Percentiles rank a stretch among this genome's conserved stretches.
Conservation (phyloP, 2,797 vertebrate genomes). For the Centroberyx gerrardi region DNA sequence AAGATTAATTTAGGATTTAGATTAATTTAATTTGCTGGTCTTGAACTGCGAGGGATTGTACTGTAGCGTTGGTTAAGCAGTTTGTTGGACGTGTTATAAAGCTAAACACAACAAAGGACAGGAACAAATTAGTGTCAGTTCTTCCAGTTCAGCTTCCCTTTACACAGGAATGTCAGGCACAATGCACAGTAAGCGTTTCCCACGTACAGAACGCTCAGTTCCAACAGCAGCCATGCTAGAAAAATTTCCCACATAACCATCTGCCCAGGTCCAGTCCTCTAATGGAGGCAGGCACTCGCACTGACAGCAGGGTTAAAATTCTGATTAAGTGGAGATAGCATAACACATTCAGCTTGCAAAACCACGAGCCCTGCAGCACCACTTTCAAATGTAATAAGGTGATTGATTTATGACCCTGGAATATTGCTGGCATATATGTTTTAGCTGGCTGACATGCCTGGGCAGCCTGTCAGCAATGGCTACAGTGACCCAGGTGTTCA, state of each 20-base stretch:
- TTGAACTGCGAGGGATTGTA: background rate
- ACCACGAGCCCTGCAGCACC: slow-evolving; percentile 50
- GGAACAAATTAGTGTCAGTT: slow-evolving; percentile 22
- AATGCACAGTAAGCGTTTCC: slow-evolving; percentile 41
- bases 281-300: slow-evolving; percentile 52
- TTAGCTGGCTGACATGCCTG: slow-evolving; percentile 54
- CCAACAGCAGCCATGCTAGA: background rate
- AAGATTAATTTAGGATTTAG: slow-evolving; percentile 1
- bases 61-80: background rate
- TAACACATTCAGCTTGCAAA: slow-evolving; percentile 63
- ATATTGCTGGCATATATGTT: slow-evolving; percentile 71
- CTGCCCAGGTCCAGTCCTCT: slow-evolving; percentile 51
- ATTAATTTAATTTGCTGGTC: background rate
- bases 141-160: slow-evolving; percentile 21
- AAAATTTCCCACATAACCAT: slow-evolving; percentile 16
- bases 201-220: slow-evolving; percentile 41
- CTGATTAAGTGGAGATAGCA: slow-evolving; percentile 63
- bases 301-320: slow-evolving; percentile 52
- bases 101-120: background rate
- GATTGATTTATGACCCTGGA: slow-evolving; percentile 76
- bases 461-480: slow-evolving; percentile 42
- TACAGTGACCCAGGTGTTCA: slow-evolving; percentile 74
- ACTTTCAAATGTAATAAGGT: slow-evolving; percentile 68
- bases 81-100: background rate
- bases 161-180: slow-evolving; percentile 33